Evolutionary conservation across 1,140 invertebrate genomes (phyloP).

Genomic region (Atta texana): DNA sequence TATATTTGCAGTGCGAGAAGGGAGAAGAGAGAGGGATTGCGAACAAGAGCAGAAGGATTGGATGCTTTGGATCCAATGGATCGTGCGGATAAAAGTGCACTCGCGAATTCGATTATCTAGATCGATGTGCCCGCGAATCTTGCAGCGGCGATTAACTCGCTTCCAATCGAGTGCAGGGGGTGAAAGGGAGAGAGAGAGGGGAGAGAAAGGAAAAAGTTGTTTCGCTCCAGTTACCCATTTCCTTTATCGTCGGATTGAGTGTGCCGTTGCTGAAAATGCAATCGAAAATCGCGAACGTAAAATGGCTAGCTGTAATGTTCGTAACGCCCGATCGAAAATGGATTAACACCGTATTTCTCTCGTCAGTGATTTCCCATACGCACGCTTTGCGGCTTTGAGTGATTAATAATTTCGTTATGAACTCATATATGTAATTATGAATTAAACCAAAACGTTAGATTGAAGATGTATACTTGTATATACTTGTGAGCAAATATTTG

Average conservation of each 20-base stretch:
- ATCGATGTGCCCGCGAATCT: conserved; percentile 51
- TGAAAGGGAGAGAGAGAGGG: background rate
- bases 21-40: background rate
- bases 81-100: conserved; percentile 38
- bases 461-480: conserved; percentile 1
- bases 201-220: background rate
- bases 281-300: conserved; percentile 32
- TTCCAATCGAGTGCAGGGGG: conserved; percentile 1
- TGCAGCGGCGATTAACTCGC: conserved; percentile 47
- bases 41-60: conserved; percentile 9
- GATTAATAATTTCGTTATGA: conserved; percentile 41
- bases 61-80: conserved; percentile 3
- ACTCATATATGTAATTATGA: background rate
- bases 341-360: conserved; percentile 15
- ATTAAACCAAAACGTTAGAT: background rate
- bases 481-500: conserved; percentile 38
- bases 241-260: background rate
- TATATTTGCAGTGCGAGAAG: conserved; percentile 74
- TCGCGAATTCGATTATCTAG: conserved; percentile 48
- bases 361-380: conserved; percentile 9
- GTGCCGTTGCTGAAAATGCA: conserved; percentile 26
- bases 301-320: background rate
- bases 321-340: conserved; percentile 10
- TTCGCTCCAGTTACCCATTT: conserved; percentile 28
- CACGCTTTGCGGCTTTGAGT: background rate